phyloP scores from a whole-genome alignment of 2,797 vertebrate genomes.

The Neosalanx taihuensis region DNA sequence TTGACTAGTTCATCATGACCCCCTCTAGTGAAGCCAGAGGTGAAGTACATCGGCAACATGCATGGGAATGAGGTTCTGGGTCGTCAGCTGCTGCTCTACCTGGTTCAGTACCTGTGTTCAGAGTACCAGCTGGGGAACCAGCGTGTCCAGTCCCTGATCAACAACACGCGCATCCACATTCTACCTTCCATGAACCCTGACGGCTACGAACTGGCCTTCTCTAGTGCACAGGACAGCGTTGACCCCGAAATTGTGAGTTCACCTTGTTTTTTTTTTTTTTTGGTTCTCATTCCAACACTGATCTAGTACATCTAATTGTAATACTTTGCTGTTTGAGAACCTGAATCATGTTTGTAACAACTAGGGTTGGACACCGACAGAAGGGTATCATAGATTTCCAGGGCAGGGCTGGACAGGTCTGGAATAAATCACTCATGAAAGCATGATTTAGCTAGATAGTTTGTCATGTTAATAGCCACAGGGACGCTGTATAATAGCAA shows the following conservation, averaged over 20 bases:
- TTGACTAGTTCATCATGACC: neutral
- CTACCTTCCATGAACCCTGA: slow-evolving; percentile 96
- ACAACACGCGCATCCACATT: slow-evolving; percentile 91
- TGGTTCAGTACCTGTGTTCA: slow-evolving; percentile 90
- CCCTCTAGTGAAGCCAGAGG: slow-evolving; percentile 86
- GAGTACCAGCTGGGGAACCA: slow-evolving; percentile 89
- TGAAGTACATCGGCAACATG: slow-evolving; percentile 93
- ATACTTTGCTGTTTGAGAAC: no score
- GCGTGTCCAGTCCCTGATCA: slow-evolving; percentile 86
- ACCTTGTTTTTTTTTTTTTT: neutral
- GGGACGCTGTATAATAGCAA: no score
- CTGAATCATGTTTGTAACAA: no score
- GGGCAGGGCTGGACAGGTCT: no score
- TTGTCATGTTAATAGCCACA: no score
- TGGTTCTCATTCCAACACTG: slow-evolving; percentile 1
- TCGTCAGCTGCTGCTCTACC: slow-evolving; percentile 88
- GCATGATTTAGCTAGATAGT: no score
- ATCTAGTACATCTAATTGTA: no score
- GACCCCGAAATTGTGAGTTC: slow-evolving; percentile 60
- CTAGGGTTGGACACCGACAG: no score
- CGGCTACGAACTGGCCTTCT: slow-evolving; percentile 85
- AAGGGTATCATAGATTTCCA: no score
- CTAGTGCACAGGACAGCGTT: slow-evolving; percentile 67
- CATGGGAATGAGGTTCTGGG: slow-evolving; percentile 93
- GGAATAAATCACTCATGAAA: no score